phyloP scores from a whole-genome alignment of 2,113 vertebrate species.

The Capreolus pygargus region DNA sequence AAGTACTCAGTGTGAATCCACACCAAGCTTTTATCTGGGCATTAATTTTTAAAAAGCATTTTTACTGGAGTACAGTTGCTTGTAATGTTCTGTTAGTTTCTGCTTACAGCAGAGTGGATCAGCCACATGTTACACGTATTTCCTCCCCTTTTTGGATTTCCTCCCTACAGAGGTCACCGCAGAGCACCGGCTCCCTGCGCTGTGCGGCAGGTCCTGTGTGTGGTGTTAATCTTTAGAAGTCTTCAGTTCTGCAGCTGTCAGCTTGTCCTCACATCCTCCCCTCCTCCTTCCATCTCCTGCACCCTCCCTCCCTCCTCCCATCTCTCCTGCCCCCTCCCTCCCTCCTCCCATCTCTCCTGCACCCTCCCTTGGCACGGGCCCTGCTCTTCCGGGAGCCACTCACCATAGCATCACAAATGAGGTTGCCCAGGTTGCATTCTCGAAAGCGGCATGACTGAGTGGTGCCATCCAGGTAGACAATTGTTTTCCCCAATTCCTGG shows the following conservation, averaged over 20 bases:
- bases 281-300: no score
- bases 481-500: slow-evolving; percentile 86
- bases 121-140: background rate
- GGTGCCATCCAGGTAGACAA: slow-evolving; percentile 91
- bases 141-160: background rate
- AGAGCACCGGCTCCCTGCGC: background rate
- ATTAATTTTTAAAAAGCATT: background rate
- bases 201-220: background rate
- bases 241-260: background rate
- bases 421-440: slow-evolving; percentile 95
- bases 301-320: no score
- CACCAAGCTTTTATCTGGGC: background rate
- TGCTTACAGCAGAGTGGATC: background rate
- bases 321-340: no score
- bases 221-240: background rate
- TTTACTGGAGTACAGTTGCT: background rate
- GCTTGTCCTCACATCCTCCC: background rate
- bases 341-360: no score
- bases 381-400: background rate
- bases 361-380: background rate
- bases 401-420: slow-evolving; percentile 95
- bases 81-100: background rate
- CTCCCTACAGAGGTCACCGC: background rate
- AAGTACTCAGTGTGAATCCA: background rate
- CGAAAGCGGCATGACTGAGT: slow-evolving; percentile 86